Base-by-base conservation (phyloP, 1,140 invertebrate species). In the Meteorus sp. region DNA sequence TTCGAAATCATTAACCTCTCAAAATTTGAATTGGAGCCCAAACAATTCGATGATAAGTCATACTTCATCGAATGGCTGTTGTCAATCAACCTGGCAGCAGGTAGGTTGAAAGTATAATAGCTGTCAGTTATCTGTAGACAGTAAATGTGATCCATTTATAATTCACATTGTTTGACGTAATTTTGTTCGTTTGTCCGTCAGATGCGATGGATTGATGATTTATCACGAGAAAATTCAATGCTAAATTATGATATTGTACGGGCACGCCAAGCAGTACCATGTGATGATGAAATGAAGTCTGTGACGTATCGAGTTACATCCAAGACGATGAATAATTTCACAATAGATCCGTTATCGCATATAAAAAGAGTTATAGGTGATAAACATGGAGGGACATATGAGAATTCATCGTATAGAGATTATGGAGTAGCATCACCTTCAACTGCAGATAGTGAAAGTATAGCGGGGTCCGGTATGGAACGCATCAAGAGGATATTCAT, bases 1-100 rank as follows among this genome's bases (percentile, higher is more conserved):
- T 68, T 73, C 60, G 72, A 68, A 63, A 62, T 72, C 65, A 64
- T 72, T 41, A 77, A n/a, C 75, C 62, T 79, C 85, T 52, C 82
- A 84, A 61, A 85, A 85, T 76, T 84, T 65, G 61, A 79, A 78
- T 17, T 69, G 87, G 56, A 89, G 86, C 75, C 88, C 89, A 25
- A 88, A 89, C 70, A 90, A 89, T 78, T 89, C 88, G 1, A 84
- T 89, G 55, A 75, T 68, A 48, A 77, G 73, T 54, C 71, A 71
- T 11, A 71, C 71, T 44, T 73, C 75, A 1, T 78, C 76, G 37
- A 71, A 75, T 43, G 54, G 39, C 9, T 54, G 66, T 60, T 72
- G 72, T 45, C 76, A 75, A 33, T 72, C 75, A n/a, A 68, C 67
- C 33, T 66, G 70, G 48, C 69, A 76, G 60, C 77, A 79, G 59